phyloP scores from a whole-genome alignment of 2,113 vertebrate species.

The Barbus barbus region DNA sequence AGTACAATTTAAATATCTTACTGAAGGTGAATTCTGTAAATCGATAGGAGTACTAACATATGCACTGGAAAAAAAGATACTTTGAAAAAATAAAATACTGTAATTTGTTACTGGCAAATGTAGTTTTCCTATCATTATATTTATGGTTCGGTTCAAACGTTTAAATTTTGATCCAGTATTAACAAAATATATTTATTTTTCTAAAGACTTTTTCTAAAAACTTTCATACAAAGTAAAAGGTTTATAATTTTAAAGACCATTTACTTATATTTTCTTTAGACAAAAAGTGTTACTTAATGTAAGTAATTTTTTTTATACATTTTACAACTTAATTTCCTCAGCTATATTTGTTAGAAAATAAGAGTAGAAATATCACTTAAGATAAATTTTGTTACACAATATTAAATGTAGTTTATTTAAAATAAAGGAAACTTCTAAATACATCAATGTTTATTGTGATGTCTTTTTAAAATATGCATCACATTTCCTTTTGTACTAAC shows the following conservation, averaged over 20 bases:
- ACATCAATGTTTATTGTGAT: neutral
- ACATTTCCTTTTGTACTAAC: neutral
- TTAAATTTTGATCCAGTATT: neutral
- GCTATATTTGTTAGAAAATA: neutral
- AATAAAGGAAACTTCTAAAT: neutral
- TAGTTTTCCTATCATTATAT: neutral
- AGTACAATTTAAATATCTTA: no score
- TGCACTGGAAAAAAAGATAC: no score
- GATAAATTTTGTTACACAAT: no score
- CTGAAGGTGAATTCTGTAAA: no score
- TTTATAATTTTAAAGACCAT: neutral
- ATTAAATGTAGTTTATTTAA: neutral
- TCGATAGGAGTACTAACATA: neutral
- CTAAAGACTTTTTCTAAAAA: neutral
- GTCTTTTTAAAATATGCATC: neutral
- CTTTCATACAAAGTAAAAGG: neutral
- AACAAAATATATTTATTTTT: neutral
- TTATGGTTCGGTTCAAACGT: neutral
- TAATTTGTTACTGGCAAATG: no score
- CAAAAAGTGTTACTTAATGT: no score
- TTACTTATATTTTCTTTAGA: no score
- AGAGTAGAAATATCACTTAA: neutral
- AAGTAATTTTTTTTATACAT: neutral
- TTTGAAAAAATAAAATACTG: no score
- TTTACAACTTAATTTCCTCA: neutral